Percentiles rank a stretch among this genome's conserved stretches.
These are phyloP conservation scores for Etia nguti DNA, from an alignment of 2,113 vertebrate genomes.

Conservation along the genomic window DNA sequence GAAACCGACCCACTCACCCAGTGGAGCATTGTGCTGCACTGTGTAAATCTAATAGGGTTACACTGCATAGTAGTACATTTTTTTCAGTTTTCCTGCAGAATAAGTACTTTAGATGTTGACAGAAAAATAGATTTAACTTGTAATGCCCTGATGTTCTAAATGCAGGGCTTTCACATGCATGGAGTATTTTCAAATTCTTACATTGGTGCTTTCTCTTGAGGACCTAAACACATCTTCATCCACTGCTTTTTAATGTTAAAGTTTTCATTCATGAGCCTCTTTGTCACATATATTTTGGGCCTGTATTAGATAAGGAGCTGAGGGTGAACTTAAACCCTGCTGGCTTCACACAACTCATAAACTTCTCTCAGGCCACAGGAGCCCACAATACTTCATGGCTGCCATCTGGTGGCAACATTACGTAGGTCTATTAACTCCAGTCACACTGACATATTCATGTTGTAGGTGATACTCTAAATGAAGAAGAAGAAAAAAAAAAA, in stretches of 20 bases:
- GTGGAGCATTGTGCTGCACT: background rate
- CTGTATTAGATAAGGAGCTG: background rate
- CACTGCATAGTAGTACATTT: accelerated
- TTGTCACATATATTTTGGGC: background rate
- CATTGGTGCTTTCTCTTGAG: background rate
- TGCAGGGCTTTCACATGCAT: background rate
- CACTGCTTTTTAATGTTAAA: accelerated
- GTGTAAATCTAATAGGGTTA: background rate
- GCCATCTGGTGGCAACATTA: conserved; percentile 21
- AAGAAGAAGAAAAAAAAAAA: background rate
- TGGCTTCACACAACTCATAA: background rate
- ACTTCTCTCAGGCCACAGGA: background rate
- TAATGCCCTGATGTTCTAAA: background rate
- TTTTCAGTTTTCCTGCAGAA: background rate
- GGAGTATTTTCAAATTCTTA: background rate
- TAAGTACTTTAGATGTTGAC: background rate
- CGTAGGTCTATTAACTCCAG: background rate
- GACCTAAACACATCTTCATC: background rate
- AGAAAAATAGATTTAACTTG: background rate
- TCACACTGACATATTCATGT: background rate
- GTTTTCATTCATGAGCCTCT: background rate
- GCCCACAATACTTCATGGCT: background rate
- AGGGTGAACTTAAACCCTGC: background rate
- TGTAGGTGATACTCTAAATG: background rate
- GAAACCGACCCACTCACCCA: background rate